These are phyloP conservation scores for Sthenelais limicola DNA, from an alignment of 2,888 invertebrate species.

Conservation along the genomic window DNA sequence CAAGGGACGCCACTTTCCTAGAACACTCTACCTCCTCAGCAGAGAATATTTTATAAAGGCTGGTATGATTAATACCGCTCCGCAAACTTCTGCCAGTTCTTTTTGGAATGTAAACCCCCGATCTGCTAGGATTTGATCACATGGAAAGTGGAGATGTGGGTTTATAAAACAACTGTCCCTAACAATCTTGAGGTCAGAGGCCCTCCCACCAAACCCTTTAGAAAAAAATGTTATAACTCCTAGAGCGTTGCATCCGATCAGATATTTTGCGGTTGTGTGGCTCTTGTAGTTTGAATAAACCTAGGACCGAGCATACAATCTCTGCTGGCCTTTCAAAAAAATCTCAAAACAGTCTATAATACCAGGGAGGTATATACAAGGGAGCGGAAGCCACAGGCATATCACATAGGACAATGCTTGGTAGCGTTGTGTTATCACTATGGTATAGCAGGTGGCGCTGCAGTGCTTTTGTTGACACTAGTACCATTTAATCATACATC, in stretches of 20 bases:
- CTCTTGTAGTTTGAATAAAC: conserved; percentile 11
- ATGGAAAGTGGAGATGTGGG: conserved; percentile 45
- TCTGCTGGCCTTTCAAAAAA: not conserved
- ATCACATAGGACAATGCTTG: too few relatives aligned
- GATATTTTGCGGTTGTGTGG: conserved; percentile 6
- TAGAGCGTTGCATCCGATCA: not conserved
- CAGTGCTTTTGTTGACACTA: too few relatives aligned
- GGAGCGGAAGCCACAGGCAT: too few relatives aligned
- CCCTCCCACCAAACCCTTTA: conserved; percentile 35
- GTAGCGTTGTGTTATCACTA: too few relatives aligned
- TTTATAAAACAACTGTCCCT: conserved; percentile 47
- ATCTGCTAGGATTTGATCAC: conserved; percentile 53
- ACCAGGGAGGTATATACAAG: too few relatives aligned
- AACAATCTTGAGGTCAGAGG: conserved; percentile 46
- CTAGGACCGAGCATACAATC: not conserved
- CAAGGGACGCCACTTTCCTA: conserved; percentile 43
- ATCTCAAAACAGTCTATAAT: conserved; percentile 37
- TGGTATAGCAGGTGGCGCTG: too few relatives aligned
- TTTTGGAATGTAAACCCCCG: conserved; percentile 52
- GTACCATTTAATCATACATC: too few relatives aligned
- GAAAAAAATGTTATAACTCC: conserved; percentile 23
- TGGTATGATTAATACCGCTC: conserved; percentile 49
- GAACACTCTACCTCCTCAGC: conserved; percentile 51
- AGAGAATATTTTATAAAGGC: conserved; percentile 50
- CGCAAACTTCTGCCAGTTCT: conserved; percentile 49